phyloP scores from a whole-genome alignment of 2,797 vertebrate genomes.

The Tokudaia muenninki region DNA sequence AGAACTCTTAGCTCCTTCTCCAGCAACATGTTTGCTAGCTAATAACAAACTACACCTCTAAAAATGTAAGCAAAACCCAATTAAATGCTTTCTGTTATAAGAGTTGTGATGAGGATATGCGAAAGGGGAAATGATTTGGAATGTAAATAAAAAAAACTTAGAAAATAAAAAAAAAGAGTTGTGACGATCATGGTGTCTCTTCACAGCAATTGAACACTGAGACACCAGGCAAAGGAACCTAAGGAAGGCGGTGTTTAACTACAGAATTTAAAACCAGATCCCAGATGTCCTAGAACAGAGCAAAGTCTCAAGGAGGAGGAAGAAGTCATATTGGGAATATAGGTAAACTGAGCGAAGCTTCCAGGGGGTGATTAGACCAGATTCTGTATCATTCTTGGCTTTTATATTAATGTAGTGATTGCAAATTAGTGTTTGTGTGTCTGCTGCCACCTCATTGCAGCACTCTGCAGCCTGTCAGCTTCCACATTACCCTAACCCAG shows the following conservation, averaged over 20 bases:
- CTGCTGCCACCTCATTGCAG: neutral
- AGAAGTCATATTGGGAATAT: neutral
- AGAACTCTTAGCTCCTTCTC: neutral
- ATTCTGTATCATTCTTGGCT: neutral
- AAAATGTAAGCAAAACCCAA: neutral
- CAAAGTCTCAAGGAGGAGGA: neutral
- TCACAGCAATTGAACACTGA: neutral
- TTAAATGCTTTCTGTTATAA: neutral
- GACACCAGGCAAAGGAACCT: neutral
- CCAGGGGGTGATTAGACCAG: neutral
- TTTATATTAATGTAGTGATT: neutral
- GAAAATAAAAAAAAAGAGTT: neutral
- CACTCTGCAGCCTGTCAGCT: neutral
- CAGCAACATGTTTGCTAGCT: neutral
- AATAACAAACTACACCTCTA: neutral
- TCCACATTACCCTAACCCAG: neutral
- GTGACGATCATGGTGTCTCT: neutral
- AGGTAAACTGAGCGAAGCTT: neutral
- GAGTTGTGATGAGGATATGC: neutral
- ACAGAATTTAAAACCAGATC: neutral
- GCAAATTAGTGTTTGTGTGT: constrained; percentile 20
- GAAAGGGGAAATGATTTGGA: no score
- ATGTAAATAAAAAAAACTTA: no score
- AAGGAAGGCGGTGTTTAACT: neutral
- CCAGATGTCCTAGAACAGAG: neutral